phyloP scores from a whole-genome alignment of 92 coral and sea anemone genomes.

The Umimayanthus chanpuru region DNA sequence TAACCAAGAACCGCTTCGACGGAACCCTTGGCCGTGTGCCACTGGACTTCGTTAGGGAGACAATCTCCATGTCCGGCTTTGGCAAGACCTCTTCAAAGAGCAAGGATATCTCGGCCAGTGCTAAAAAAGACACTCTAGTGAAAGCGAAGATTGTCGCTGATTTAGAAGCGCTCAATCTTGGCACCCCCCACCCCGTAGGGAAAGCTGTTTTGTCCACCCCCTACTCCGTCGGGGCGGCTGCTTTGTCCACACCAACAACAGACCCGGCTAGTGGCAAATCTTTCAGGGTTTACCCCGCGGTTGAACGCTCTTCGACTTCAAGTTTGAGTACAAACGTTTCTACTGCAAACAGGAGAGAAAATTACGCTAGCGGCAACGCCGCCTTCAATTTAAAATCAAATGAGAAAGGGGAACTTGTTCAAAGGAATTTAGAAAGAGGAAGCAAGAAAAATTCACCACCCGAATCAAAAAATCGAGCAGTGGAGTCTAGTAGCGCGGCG shows the following conservation, averaged over 20 bases:
- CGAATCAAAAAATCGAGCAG: not conserved
- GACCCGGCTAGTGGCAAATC: not conserved
- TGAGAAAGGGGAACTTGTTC: not conserved
- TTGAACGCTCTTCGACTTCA: not conserved
- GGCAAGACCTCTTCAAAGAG: slow-evolving; percentile 50
- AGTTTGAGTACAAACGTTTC: no score
- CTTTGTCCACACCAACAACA: not conserved
- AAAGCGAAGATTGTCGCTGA: slow-evolving; percentile 48
- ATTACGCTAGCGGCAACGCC: not conserved
- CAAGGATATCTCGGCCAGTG: slow-evolving; percentile 8
- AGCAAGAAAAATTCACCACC: not conserved
- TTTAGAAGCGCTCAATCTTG: slow-evolving; percentile 46
- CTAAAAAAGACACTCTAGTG: not conserved
- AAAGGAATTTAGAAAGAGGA: not conserved
- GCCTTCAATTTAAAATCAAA: not conserved
- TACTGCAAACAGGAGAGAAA: not conserved
- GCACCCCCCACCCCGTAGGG: slow-evolving; percentile 43
- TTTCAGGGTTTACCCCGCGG: slow-evolving; percentile 27
- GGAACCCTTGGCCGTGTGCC: slow-evolving; percentile 93
- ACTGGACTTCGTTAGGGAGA: slow-evolving; percentile 84
- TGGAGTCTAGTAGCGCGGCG: not conserved
- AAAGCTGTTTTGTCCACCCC: slow-evolving; percentile 49
- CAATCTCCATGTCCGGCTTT: slow-evolving; percentile 88
- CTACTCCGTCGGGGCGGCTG: slow-evolving; percentile 43
- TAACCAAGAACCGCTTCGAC: slow-evolving; percentile 97